Evolutionary conservation across 2,113 vertebrate genomes (phyloP).

Genomic region (Meles meles): DNA sequence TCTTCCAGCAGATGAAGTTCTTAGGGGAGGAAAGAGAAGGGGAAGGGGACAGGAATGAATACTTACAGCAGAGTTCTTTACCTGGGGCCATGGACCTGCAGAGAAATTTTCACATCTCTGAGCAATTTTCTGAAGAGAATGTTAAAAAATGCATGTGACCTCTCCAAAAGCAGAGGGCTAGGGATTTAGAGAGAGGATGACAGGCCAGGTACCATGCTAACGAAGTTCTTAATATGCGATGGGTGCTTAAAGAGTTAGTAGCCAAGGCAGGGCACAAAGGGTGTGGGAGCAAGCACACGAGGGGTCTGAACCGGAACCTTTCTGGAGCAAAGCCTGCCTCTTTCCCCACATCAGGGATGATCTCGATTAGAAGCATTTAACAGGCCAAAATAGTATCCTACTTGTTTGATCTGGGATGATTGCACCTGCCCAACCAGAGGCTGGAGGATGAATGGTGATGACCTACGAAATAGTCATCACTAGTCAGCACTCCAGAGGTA

Average conservation of each 20-base stretch:
- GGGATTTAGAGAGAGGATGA: neutral
- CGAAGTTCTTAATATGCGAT: neutral
- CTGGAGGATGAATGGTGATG: neutral
- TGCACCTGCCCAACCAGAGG: neutral
- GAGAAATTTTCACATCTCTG: neutral
- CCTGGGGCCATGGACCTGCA: neutral
- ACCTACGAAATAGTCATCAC: neutral
- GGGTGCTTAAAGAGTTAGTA: neutral
- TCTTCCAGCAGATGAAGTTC: neutral
- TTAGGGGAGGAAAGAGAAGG: neutral
- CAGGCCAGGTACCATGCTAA: neutral
- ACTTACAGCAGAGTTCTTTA: neutral
- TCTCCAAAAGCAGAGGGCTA: neutral
- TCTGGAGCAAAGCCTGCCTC: neutral
- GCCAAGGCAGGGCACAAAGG: neutral
- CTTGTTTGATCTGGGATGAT: neutral
- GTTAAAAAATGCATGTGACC: neutral
- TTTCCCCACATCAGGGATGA: neutral
- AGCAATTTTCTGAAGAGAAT: neutral
- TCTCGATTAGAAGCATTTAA: neutral
- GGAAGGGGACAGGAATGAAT: neutral
- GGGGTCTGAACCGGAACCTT: neutral
- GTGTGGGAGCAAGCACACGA: neutral
- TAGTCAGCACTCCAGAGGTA: neutral
- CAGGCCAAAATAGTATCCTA: neutral